Evolutionary conservation across 2,797 vertebrate species (phyloP), one percentile per base, ranked within the genome.

Genomic region (Lepilemur ruficaudatus): DNA sequence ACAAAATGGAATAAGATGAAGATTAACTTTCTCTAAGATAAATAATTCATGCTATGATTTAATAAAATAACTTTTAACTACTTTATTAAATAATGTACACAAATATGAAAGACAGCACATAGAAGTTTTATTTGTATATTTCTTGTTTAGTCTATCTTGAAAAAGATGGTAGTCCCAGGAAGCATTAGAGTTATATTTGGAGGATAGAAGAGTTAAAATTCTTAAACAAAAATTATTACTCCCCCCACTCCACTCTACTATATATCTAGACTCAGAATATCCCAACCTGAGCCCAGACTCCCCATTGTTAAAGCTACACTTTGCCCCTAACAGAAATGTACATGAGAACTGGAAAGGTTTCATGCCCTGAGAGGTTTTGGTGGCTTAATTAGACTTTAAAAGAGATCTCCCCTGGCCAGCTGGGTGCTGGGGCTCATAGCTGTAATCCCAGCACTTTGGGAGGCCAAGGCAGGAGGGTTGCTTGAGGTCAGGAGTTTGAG

Each of bases 41-140:
- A 87, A 73, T 59, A 79, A 88, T 80, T 80, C 63, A 76, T 70
- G 4, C n/a, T 79, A 25, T 67, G 35, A 88, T 32, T 84, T 55
- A 43, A 94, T 83, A 94, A 94, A 90, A 75, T 84, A 91, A 67
- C 41, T 78, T 87, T 57, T 50, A 94, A 63, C 30, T 59, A 15
- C n/a, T 65, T 82, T 63, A 73, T 72, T 72, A 72, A 93, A 75
- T 88, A 93, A 85, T 43, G n/a, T 38, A 30, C 48, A 87, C 35
- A 83, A 50, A 76, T 50, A 80, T 57, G 70, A 97, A 88, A 84
- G 32, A 69, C 14, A 61, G 48, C 43, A 83, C 43, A 43, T 91
- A 38, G 50, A 84, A 93, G 7, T 67, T 78, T 82, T 52, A 72
- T 67, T 22, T 79, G 38, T 32, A 11, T 69, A 72, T 72, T 94